A percentile compares a stretch with the other conserved stretches of the same genome.
These are phyloP conservation scores for Drosophila fungiperda DNA, from an alignment of 2,888 invertebrate genomes.

Conservation along the genomic window DNA sequence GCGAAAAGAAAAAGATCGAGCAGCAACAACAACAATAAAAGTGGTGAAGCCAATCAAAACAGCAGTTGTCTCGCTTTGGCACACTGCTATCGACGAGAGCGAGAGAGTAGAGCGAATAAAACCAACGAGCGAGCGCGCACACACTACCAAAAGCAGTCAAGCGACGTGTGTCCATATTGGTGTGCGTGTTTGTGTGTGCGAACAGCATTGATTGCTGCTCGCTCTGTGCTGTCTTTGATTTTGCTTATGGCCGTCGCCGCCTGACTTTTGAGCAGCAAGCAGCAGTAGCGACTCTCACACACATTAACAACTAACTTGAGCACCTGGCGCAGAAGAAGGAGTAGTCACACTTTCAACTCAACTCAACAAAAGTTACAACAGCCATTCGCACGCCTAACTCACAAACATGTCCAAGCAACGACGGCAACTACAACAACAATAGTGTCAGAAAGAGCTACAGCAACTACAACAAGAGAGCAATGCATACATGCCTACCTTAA, in stretches of 20 bases:
- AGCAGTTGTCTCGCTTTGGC: constrained; percentile 75
- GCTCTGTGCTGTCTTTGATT: constrained; percentile 65
- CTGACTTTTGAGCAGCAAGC: constrained; percentile 66
- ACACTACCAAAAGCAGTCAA: constrained; percentile 71
- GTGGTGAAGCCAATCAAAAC: constrained; percentile 74
- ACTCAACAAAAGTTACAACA: constrained; percentile 46
- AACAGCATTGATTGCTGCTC: constrained; percentile 64
- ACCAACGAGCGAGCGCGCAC: constrained; percentile 45
- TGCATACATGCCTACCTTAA: constrained; percentile 81
- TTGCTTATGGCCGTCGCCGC: constrained; percentile 66
- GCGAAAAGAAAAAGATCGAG: constrained; percentile 69
- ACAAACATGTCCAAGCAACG: constrained; percentile 31
- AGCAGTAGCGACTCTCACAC: constrained; percentile 38
- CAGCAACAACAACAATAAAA: constrained; percentile 56
- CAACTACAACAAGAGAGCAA: constrained; percentile 28
- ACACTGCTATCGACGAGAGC: constrained; percentile 43
- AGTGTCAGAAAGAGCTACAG: constrained; percentile 1
- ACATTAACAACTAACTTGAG: constrained; percentile 50
- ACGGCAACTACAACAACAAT: constrained; percentile 15
- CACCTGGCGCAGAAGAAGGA: constrained; percentile 71
- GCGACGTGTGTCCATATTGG: constrained; percentile 61
- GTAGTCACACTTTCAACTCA: constrained; percentile 69
- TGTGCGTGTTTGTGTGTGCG: constrained; percentile 42
- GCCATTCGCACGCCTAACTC: constrained; percentile 31
- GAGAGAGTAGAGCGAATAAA: constrained; percentile 51